Conservation (phyloP, 2,113 vertebrate species). For the Thermophis baileyi region DNA sequence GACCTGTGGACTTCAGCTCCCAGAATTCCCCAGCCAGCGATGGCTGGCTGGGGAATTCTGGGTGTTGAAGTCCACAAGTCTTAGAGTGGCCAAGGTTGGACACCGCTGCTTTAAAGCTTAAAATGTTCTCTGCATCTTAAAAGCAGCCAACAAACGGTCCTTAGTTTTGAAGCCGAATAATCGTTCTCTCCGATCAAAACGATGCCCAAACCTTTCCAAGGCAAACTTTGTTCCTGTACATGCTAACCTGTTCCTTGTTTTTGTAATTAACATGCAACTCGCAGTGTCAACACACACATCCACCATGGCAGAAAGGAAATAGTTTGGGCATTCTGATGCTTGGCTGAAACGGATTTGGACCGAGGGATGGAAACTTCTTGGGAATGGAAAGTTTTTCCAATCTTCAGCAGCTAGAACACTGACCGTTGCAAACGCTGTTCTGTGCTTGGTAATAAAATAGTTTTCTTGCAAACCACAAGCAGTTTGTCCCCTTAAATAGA, state of each 20-base stretch:
- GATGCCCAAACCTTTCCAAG: background rate
- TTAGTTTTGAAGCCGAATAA: background rate
- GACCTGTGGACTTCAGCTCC: background rate
- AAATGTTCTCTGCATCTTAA: background rate
- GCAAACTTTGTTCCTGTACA: background rate
- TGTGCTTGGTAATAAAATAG: slow-evolving; percentile 1
- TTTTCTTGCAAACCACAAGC: slow-evolving; percentile 15
- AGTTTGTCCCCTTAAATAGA: background rate
- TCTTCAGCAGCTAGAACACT: background rate
- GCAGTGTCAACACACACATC: background rate
- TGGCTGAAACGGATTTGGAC: background rate
- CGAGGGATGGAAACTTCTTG: background rate
- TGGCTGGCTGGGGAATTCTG: background rate
- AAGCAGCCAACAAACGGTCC: background rate
- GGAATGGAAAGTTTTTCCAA: slow-evolving; percentile 25
- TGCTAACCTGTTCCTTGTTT: background rate
- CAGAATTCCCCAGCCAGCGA: background rate
- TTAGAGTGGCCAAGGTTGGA: background rate
- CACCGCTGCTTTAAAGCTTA: background rate
- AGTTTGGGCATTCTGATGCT: background rate
- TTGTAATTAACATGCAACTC: background rate
- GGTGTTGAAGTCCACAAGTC: background rate
- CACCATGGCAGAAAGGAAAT: background rate
- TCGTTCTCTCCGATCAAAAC: background rate
- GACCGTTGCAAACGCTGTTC: slow-evolving; percentile 22